A percentile compares a stretch with the other conserved stretches of the same genome.
phyloP scores from a whole-genome alignment of 2,888 invertebrate genomes.

The Microctonus hyperodae region DNA sequence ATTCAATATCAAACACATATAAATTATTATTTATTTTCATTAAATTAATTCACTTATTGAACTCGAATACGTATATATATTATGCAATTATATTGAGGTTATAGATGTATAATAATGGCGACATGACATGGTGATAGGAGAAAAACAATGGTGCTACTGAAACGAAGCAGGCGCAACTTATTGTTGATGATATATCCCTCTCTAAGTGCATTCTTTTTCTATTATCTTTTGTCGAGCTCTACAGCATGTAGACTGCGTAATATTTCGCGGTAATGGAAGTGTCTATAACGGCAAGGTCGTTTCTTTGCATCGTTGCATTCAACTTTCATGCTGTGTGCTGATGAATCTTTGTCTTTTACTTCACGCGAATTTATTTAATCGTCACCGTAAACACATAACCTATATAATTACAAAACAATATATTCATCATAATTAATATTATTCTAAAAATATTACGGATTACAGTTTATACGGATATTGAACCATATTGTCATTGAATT shows the following conservation, averaged over 20 bases:
- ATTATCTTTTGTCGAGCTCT: conserved; percentile 13
- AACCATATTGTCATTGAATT: too few species aligned
- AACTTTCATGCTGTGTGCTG: conserved; percentile 18
- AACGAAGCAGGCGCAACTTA: conserved; percentile 38
- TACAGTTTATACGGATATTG: too few species aligned
- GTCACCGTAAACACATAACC: neutral
- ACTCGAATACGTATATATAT: neutral
- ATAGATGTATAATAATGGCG: neutral
- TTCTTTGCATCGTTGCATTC: conserved; percentile 33
- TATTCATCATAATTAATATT: too few species aligned
- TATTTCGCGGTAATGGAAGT: conserved; percentile 36
- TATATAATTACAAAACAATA: neutral
- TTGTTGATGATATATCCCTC: conserved; percentile 32
- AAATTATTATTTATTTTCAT: neutral
- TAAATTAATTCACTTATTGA: neutral
- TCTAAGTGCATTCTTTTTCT: conserved; percentile 1
- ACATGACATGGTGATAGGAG: conserved; percentile 27
- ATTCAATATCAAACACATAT: neutral
- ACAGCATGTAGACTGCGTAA: conserved; percentile 19
- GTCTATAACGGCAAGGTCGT: conserved; percentile 39
- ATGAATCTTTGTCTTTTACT: conserved; percentile 26
- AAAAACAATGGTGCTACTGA: conserved; percentile 33
- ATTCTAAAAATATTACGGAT: too few species aligned
- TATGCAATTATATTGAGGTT: conserved; percentile 14
- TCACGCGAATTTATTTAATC: conserved; percentile 1